Percentiles rank a stretch among this genome's conserved stretches.
These are phyloP conservation scores for Neopipo cinnamomea DNA, from an alignment of 2,113 vertebrate species.

Conservation along the genomic window DNA sequence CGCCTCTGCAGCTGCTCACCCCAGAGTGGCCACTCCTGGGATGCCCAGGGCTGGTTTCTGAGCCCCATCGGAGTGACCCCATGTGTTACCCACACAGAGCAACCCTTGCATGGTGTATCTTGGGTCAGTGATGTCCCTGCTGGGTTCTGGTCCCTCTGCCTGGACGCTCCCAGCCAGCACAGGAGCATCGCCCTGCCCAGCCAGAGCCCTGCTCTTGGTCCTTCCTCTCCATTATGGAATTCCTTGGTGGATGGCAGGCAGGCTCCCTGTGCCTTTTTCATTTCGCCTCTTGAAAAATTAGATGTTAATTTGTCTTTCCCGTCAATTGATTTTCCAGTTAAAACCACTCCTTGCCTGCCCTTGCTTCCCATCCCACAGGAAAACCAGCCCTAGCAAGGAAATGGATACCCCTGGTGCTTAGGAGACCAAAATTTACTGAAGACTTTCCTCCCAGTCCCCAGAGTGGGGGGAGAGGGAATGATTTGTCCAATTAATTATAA, in stretches of 20 bases:
- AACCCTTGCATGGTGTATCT: neutral
- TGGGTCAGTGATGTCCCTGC: neutral
- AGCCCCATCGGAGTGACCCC: fast-evolving
- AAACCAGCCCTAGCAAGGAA: neutral
- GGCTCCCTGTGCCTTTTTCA: neutral
- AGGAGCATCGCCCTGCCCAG: neutral
- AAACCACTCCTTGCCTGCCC: conserved; percentile 26
- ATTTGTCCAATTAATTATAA: conserved; percentile 73
- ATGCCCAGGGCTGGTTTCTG: neutral
- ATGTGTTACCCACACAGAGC: fast-evolving
- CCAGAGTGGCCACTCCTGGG: neutral
- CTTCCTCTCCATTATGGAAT: fast-evolving
- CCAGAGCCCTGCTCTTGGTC: neutral
- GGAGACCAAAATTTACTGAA: conserved; percentile 40
- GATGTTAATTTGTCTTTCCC: neutral
- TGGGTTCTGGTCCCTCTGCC: neutral
- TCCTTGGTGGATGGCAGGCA: neutral
- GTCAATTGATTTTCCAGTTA: conserved; percentile 48
- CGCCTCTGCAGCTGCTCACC: neutral
- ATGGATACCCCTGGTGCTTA: conserved; percentile 8
- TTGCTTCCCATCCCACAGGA: conserved; percentile 33
- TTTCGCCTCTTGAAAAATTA: neutral
- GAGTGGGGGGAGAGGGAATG: conserved; percentile 1
- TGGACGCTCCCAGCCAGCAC: neutral
- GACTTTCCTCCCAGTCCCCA: neutral